Percentiles rank a stretch among this genome's conserved stretches.
Conservation (phyloP, 2,888 invertebrate genomes). For the Gastracanthus pulcherrimus region DNA sequence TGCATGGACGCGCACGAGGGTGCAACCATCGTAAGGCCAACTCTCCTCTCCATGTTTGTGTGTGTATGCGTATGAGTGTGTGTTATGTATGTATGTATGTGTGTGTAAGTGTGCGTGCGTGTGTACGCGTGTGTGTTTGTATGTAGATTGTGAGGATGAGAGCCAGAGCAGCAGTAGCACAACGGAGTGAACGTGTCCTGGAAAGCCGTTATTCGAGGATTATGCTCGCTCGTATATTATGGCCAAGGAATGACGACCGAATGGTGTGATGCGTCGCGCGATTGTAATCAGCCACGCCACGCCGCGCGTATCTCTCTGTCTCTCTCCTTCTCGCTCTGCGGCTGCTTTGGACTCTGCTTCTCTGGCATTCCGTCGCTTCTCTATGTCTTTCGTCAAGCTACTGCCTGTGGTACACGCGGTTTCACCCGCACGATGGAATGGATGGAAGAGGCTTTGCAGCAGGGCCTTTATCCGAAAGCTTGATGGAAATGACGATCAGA, state of each 20-base stretch:
- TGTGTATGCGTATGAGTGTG: too few species aligned
- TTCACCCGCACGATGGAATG: neutral
- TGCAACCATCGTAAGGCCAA: too few species aligned
- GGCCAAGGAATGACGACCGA: constrained; percentile 66
- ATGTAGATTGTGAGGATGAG: too few species aligned
- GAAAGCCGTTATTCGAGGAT: constrained; percentile 72
- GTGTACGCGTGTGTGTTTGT: neutral
- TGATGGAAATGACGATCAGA: neutral
- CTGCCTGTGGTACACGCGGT: too few species aligned
- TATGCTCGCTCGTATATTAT: constrained; percentile 71
- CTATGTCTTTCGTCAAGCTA: neutral
- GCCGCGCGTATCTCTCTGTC: neutral
- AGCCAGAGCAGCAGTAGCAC: constrained; percentile 51
- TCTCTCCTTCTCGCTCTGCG: neutral
- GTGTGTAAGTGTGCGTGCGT: too few species aligned
- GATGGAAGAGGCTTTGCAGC: neutral
- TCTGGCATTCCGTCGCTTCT: neutral
- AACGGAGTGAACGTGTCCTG: constrained; percentile 62
- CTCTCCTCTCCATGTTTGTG: too few species aligned
- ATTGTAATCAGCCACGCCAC: constrained; percentile 3
- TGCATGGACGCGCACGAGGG: too few species aligned
- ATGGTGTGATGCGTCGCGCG: constrained; percentile 49
- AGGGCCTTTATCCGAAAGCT: neutral
- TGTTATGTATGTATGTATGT: too few species aligned
- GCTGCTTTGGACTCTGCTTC: neutral